phyloP scores from a whole-genome alignment of 2,797 vertebrate species.

The Lindbergichthys nudifrons region DNA sequence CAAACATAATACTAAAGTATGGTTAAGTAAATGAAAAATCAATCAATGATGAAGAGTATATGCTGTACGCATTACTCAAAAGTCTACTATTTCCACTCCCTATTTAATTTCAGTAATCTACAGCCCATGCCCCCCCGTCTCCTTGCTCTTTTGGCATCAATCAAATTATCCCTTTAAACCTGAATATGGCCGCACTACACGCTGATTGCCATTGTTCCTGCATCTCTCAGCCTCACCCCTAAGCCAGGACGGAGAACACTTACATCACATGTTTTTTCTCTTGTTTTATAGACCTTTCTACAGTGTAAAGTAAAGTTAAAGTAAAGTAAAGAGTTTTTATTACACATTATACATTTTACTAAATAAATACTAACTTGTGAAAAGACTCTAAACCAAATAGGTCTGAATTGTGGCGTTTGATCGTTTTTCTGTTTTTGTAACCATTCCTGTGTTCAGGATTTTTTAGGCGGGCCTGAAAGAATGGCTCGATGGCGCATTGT shows the following conservation, averaged over 20 bases:
- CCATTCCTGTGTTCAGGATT: too few species aligned
- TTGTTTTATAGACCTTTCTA: conserved; percentile 6
- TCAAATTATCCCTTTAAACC: conserved; percentile 51
- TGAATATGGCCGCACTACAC: conserved; percentile 21
- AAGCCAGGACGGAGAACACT: conserved; percentile 27
- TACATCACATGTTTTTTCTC: conserved; percentile 31
- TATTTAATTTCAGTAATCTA: conserved; percentile 33
- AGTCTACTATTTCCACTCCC: neutral
- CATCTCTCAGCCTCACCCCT: conserved; percentile 17
- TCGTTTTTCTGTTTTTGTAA: too few species aligned
- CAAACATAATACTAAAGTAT: neutral
- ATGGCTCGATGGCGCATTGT: too few species aligned
- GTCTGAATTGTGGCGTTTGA: too few species aligned
- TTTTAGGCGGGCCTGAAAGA: too few species aligned
- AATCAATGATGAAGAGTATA: neutral
- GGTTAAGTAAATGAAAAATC: neutral
- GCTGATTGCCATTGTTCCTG: conserved; percentile 40
- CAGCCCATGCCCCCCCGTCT: conserved; percentile 5
- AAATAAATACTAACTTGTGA: neutral
- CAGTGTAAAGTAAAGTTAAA: neutral
- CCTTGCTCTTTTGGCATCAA: conserved; percentile 36
- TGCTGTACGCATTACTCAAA: neutral
- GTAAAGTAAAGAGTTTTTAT: neutral
- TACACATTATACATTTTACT: neutral
- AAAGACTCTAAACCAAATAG: too few species aligned